phyloP scores from a whole-genome alignment of 2,797 vertebrate genomes.

The Chrosomus eos region DNA sequence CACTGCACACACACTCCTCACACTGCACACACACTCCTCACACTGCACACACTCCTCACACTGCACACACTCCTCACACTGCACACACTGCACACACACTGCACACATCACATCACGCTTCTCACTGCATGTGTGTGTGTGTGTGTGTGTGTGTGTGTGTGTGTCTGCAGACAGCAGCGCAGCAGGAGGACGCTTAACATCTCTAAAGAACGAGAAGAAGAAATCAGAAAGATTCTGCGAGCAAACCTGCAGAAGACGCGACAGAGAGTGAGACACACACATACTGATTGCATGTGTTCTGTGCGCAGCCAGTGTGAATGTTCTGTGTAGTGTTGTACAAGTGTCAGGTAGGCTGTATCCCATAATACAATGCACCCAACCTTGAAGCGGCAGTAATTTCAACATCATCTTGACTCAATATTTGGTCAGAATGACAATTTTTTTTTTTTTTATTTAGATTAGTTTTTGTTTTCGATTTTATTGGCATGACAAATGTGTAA shows the following conservation, averaged over 20 bases:
- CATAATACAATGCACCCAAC: background rate
- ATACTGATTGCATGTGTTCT: background rate
- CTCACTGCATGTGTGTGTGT: background rate
- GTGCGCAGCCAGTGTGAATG: background rate
- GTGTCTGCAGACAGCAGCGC: conserved; percentile 47
- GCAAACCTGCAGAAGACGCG: conserved; percentile 89
- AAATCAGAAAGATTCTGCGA: conserved; percentile 89
- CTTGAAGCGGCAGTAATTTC: background rate
- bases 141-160: background rate
- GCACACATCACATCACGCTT: too few species aligned
- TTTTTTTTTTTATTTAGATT: background rate
- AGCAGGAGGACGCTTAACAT: conserved; percentile 73
- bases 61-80: too few species aligned
- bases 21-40: too few species aligned
- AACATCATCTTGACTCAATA: background rate
- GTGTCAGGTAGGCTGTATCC: background rate
- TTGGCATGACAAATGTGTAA: background rate
- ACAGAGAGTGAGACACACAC: conserved; percentile 81
- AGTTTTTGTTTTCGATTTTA: background rate
- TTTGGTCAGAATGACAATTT: background rate
- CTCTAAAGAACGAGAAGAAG: conserved; percentile 88
- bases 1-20: too few species aligned
- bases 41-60: too few species aligned
- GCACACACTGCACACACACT: too few species aligned
- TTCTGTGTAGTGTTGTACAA: background rate